Conservation (phyloP, 2,113 vertebrate species). For the Corythaixoides concolor region DNA sequence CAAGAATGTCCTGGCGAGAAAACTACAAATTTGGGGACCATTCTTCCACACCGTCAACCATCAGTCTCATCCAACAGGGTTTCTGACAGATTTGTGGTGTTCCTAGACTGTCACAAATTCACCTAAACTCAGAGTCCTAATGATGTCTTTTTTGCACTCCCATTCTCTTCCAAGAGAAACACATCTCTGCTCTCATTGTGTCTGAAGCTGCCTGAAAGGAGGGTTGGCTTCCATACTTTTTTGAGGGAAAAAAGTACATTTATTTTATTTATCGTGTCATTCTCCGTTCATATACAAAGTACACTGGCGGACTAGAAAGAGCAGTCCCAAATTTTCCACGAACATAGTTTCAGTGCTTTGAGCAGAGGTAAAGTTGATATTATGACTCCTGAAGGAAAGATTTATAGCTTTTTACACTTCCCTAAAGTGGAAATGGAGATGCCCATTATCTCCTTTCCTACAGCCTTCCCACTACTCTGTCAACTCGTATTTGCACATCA, state of each 20-base stretch:
- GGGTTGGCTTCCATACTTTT: rapidly evolving
- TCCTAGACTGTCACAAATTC: not conserved
- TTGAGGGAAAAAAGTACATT: not conserved
- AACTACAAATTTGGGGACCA: not conserved
- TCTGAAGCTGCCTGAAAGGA: not conserved
- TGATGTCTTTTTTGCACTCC: not conserved
- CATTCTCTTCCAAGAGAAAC: not conserved
- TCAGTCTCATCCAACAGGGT: not conserved
- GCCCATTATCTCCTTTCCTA: not conserved
- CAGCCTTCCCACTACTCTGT: not conserved
- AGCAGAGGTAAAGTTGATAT: not conserved
- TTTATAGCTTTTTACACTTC: slow-evolving; percentile 18
- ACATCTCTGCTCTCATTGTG: rapidly evolving
- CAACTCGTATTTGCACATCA: slow-evolving; percentile 41
- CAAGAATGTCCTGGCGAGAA: not conserved
- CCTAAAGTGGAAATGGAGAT: not conserved
- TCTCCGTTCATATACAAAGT: not conserved
- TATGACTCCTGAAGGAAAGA: not conserved
- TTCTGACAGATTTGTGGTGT: not conserved
- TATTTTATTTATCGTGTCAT: rapidly evolving
- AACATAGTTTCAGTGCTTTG: not conserved
- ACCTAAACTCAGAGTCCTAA: not conserved
- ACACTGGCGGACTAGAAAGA: not conserved
- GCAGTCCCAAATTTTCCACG: rapidly evolving
- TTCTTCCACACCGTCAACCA: not conserved